phyloP scores from a whole-genome alignment of 53 echinoderm and acorn worm species.

The Zoroaster sp. region DNA sequence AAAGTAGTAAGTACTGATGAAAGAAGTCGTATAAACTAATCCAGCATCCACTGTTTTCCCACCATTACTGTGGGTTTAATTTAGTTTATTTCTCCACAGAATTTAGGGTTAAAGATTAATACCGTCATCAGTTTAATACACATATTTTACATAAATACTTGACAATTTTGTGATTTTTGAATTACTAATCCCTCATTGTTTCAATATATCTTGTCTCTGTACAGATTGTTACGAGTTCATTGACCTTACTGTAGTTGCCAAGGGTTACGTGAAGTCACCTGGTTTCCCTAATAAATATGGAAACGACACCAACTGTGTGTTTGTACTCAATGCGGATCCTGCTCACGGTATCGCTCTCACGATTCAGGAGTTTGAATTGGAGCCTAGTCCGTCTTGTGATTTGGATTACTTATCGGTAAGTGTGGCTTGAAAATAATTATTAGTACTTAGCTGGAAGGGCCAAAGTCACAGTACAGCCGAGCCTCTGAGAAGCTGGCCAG shows the following conservation, averaged over 20 bases:
- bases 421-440: too few relatives aligned
- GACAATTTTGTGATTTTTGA: too few relatives aligned
- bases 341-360: constrained; percentile 64
- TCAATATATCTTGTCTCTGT: not conserved
- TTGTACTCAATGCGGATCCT: constrained; percentile 67
- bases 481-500: too few relatives aligned
- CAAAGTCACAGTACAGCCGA: too few relatives aligned
- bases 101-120: too few relatives aligned
- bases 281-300: constrained; percentile 68
- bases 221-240: constrained; percentile 67
- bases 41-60: not conserved
- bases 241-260: constrained; percentile 35
- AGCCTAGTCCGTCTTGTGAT: constrained; percentile 53
- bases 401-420: constrained; percentile 65
- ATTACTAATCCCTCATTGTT: too few relatives aligned
- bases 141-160: too few relatives aligned
- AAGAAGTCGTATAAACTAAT: not conserved
- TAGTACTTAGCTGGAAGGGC: too few relatives aligned
- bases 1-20: constrained; percentile 37
- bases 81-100: too few relatives aligned
- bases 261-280: constrained; percentile 64
- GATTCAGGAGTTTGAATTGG: constrained; percentile 66
- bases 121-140: too few relatives aligned
- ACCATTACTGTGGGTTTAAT: too few relatives aligned
- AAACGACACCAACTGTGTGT: constrained; percentile 63